These are phyloP conservation scores for Papilio machaon DNA, from an alignment of 1,140 invertebrate genomes.

Conservation along the genomic window DNA sequence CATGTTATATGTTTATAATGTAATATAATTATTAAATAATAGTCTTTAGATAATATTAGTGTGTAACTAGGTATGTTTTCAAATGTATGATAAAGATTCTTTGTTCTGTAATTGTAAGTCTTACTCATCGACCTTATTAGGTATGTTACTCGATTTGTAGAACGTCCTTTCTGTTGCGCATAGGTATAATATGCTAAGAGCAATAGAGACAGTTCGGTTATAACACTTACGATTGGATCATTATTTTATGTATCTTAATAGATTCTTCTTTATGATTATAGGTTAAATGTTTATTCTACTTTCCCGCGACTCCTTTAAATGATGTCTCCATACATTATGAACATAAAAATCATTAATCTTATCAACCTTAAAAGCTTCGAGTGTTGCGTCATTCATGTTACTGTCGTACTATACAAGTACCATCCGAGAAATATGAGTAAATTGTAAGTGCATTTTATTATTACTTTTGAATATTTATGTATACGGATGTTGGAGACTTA, in stretches of 20 bases:
- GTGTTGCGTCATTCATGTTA: slow-evolving; percentile 24
- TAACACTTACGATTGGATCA: neutral
- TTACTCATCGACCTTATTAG: neutral
- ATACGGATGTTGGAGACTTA: no score
- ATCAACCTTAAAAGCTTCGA: slow-evolving; percentile 33
- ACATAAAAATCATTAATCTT: slow-evolving; percentile 38
- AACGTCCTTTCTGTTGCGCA: neutral
- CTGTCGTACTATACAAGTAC: neutral
- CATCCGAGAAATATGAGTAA: slow-evolving; percentile 26
- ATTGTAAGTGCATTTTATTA: no score
- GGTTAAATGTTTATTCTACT: slow-evolving; percentile 5
- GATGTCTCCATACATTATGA: slow-evolving; percentile 14
- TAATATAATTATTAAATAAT: slow-evolving; percentile 2
- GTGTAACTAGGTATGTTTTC: neutral
- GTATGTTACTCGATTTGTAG: neutral
- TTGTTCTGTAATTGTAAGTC: neutral
- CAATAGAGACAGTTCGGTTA: neutral
- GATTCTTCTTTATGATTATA: slow-evolving; percentile 9
- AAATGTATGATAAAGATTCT: slow-evolving; percentile 1
- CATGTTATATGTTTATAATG: neutral
- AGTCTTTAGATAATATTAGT: neutral
- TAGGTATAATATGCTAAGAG: neutral
- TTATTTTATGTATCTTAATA: neutral
- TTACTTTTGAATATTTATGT: no score
- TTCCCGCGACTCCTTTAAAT: neutral